Evolutionary conservation across 2,888 invertebrate species (phyloP).

Genomic region (Chrysolina oricalcia): DNA sequence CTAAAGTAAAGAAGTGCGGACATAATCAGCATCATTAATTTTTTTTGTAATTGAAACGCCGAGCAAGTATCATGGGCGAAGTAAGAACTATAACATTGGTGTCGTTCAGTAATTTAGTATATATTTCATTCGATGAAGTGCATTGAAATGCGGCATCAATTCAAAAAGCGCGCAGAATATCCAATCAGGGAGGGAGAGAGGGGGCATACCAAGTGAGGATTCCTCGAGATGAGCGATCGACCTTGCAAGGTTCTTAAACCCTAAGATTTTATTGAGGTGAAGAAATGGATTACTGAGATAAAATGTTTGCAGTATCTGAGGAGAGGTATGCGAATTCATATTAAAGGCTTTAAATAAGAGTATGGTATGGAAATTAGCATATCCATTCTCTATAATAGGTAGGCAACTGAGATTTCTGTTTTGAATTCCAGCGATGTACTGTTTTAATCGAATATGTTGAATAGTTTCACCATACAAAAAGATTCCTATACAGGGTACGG

Average conservation of each 20-base stretch:
- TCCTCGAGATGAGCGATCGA: conserved; percentile 53
- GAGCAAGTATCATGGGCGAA: not conserved
- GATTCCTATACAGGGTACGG: no score
- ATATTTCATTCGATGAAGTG: conserved; percentile 2
- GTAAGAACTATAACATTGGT: not conserved
- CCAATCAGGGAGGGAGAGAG: conserved; percentile 28
- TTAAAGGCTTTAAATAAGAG: not conserved
- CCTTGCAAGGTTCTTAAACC: conserved; percentile 66
- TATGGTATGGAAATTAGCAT: no score
- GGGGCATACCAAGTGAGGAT: conserved; percentile 41
- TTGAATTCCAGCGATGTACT: no score
- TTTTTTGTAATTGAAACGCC: not conserved
- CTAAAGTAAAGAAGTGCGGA: no score
- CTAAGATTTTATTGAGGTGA: conserved; percentile 39
- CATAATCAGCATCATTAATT: no score
- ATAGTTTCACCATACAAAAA: no score
- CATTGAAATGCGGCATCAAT: conserved; percentile 8
- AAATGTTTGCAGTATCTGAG: not conserved
- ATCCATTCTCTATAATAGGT: no score
- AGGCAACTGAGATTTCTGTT: no score
- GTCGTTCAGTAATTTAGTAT: not conserved
- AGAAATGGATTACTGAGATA: conserved; percentile 3
- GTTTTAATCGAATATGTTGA: no score
- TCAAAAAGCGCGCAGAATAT: conserved; percentile 23
- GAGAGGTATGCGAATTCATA: not conserved